These are phyloP conservation scores for Entomobrya proxima DNA, from an alignment of 2,888 invertebrate species.

Conservation along the genomic window DNA sequence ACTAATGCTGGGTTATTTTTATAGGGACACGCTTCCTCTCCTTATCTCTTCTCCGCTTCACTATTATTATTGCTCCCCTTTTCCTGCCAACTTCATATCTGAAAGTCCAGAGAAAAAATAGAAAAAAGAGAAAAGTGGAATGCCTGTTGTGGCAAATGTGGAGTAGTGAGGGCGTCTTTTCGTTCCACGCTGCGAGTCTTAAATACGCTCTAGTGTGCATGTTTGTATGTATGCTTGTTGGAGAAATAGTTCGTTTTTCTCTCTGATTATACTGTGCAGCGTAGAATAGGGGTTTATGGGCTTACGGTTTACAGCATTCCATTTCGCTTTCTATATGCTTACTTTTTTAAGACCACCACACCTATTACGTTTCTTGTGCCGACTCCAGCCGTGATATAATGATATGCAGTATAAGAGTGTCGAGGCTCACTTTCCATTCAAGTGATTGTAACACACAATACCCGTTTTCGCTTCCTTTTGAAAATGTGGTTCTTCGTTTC, in stretches of 20 bases:
- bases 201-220: not conserved
- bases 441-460: constrained; percentile 3
- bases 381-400: constrained; percentile 15
- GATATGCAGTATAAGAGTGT: constrained; percentile 7
- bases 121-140: not conserved
- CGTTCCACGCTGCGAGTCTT: constrained; percentile 26
- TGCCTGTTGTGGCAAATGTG: constrained; percentile 24
- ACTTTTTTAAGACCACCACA: constrained; percentile 17
- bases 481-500: constrained; percentile 3
- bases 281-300: not conserved
- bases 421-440: constrained; percentile 29
- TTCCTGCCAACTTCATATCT: constrained; percentile 14
- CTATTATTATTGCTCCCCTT: constrained; percentile 10
- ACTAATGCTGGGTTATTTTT: constrained; percentile 1
- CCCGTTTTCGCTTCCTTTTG: not conserved
- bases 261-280: not conserved
- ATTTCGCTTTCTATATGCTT: not conserved
- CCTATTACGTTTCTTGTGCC: constrained; percentile 20
- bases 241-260: not conserved
- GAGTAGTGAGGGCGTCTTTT: constrained; percentile 4
- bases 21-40: not conserved
- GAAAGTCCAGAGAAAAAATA: not conserved
- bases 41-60: not conserved
- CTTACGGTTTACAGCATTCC: not conserved
- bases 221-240: not conserved